These are phyloP conservation scores for Crotophaga sulcirostris DNA, from an alignment of 2,113 vertebrate species.

Conservation along the genomic window DNA sequence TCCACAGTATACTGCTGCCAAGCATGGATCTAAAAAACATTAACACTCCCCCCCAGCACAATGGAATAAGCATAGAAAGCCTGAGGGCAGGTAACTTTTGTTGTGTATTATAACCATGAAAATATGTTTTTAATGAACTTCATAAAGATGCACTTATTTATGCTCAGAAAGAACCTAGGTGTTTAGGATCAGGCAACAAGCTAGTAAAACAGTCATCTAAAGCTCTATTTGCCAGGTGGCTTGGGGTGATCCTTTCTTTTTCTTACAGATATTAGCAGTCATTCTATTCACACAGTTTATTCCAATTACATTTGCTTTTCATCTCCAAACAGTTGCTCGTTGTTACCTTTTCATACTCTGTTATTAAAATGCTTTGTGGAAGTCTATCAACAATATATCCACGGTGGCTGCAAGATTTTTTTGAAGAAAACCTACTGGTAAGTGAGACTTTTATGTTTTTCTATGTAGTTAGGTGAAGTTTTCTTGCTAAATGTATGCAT, in stretches of 20 bases:
- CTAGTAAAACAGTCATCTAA: background rate
- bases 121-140: background rate
- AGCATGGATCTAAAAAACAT: background rate
- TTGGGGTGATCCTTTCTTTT: background rate
- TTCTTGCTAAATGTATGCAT: background rate
- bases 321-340: background rate
- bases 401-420: background rate
- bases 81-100: background rate
- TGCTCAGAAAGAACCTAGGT: background rate
- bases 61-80: background rate
- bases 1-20: background rate
- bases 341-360: background rate
- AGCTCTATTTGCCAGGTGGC: background rate
- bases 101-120: background rate
- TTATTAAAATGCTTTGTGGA: background rate
- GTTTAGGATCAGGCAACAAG: background rate
- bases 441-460: background rate
- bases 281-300: background rate
- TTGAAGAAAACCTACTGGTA: background rate
- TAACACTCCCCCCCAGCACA: background rate
- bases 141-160: background rate
- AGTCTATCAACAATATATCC: background rate
- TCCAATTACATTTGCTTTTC: background rate
- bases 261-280: fast-evolving
- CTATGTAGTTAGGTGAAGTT: background rate